These are phyloP conservation scores for Bufo gargarizans DNA, from an alignment of 2,113 vertebrate genomes.

Conservation along the genomic window DNA sequence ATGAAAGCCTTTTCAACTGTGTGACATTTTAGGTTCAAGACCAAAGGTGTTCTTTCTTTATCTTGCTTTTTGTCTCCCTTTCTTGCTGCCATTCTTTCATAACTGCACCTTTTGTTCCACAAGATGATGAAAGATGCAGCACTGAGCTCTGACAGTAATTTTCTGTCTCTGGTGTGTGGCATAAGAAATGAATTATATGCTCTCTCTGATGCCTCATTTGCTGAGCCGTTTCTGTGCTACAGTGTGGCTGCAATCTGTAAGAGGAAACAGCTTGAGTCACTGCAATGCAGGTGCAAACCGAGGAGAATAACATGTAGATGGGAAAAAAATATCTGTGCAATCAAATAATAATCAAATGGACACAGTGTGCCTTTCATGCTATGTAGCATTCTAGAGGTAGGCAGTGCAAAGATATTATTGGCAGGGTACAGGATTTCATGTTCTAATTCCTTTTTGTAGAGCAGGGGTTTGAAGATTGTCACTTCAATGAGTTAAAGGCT, in stretches of 20 bases:
- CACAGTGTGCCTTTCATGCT: not conserved
- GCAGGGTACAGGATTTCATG: no score
- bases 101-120: conserved; percentile 56
- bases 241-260: conserved; percentile 57
- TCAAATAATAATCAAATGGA: conserved; percentile 23
- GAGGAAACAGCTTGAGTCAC: conserved; percentile 60
- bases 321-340: not conserved
- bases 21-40: conserved; percentile 62
- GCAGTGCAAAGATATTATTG: not conserved
- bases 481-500: not conserved
- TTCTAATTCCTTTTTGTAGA: not conserved
- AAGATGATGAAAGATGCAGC: conserved; percentile 59
- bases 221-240: conserved; percentile 27
- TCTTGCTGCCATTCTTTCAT: conserved; percentile 22
- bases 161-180: conserved; percentile 58
- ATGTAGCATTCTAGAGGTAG: not conserved
- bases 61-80: conserved; percentile 17
- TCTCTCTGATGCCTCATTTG: conserved; percentile 60
- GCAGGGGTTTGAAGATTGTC: not conserved
- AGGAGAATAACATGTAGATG: conserved; percentile 48
- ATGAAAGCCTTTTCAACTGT: conserved; percentile 60
- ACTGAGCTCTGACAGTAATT: conserved; percentile 62
- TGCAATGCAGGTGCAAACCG: conserved; percentile 64
- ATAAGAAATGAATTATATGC: conserved; percentile 63
- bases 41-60: conserved; percentile 60